Percentiles rank a stretch among this genome's conserved stretches.
These are phyloP conservation scores for Spisula solida DNA, from an alignment of 2,888 invertebrate genomes.

Conservation along the genomic window DNA sequence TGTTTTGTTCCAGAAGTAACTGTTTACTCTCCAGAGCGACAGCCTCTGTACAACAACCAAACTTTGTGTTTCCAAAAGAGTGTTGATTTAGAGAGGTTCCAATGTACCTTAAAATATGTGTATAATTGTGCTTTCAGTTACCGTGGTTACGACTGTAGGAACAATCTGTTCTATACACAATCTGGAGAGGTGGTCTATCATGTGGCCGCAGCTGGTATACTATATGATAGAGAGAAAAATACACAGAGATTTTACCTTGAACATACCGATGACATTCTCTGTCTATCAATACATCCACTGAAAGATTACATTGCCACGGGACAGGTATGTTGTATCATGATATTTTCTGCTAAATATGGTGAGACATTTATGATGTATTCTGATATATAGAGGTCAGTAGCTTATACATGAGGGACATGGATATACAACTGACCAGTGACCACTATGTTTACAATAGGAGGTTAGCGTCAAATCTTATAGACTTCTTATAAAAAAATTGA, in stretches of 20 bases:
- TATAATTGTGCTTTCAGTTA: conserved; percentile 82
- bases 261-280: conserved; percentile 88
- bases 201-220: conserved; percentile 88
- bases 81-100: no score
- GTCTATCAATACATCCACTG: conserved; percentile 87
- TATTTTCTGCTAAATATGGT: neutral
- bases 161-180: conserved; percentile 87
- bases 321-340: conserved; percentile 83
- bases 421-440: no score
- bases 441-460: no score
- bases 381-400: no score
- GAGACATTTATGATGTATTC: no score
- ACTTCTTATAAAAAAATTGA: no score
- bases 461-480: no score
- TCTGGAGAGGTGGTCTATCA: conserved; percentile 87
- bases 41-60: no score
- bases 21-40: no score
- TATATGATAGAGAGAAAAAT: conserved; percentile 85
- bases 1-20: no score
- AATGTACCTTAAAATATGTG: neutral
- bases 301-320: conserved; percentile 88
- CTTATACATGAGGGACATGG: no score
- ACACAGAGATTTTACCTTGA: conserved; percentile 87
- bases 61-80: no score
- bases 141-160: conserved; percentile 88